Evolutionary conservation across 2,113 vertebrate genomes (phyloP).

Genomic region (Ceuthmochares aereus): DNA sequence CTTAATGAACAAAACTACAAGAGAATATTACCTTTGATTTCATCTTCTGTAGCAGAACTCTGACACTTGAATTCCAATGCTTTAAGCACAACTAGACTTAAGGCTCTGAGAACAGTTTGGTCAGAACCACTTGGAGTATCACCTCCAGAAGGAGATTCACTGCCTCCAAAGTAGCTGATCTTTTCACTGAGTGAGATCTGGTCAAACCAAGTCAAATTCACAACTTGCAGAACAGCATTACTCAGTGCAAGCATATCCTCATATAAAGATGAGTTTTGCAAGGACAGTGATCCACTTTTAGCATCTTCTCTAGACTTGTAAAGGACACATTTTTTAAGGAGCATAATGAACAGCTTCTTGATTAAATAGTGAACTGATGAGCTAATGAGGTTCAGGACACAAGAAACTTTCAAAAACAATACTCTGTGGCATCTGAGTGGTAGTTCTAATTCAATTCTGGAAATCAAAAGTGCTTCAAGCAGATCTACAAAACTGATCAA

Average conservation of each 20-base stretch:
- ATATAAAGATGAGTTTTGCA: not conserved
- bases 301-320: conserved; percentile 84
- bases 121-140: conserved; percentile 55
- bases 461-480: conserved; percentile 82
- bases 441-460: conserved; percentile 59
- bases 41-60: conserved; percentile 47
- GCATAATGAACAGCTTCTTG: conserved; percentile 80
- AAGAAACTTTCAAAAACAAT: conserved; percentile 69
- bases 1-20: not conserved
- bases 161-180: conserved; percentile 81
- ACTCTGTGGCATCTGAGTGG: conserved; percentile 75
- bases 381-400: conserved; percentile 65
- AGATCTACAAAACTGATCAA: conserved; percentile 81
- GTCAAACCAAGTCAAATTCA: conserved; percentile 76
- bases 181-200: conserved; percentile 66
- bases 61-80: conserved; percentile 83
- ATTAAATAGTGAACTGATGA: conserved; percentile 76
- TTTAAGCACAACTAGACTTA: conserved; percentile 86
- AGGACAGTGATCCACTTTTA: not conserved
- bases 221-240: conserved; percentile 69
- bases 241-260: conserved; percentile 75
- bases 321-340: conserved; percentile 87
- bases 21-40: conserved; percentile 74
- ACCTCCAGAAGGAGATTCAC: not conserved
- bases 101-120: conserved; percentile 82